phyloP scores from a whole-genome alignment of 2,888 invertebrate genomes.

The Sinotaia quadrata region DNA sequence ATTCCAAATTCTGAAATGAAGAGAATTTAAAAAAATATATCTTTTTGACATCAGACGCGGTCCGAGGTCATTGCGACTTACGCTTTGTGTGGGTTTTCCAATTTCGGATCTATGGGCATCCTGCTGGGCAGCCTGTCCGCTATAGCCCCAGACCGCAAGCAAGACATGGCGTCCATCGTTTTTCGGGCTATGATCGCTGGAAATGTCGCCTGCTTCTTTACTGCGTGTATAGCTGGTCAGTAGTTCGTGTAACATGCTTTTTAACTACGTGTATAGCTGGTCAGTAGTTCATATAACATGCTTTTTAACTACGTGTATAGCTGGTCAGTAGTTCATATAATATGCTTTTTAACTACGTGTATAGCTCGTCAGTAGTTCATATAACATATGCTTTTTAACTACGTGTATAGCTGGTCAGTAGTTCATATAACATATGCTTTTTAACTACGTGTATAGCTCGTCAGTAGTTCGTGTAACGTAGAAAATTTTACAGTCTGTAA shows the following conservation, averaged over 20 bases:
- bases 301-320: slow-evolving; percentile 49
- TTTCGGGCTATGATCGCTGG: slow-evolving; percentile 69
- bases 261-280: slow-evolving; percentile 36
- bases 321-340: slow-evolving; percentile 47
- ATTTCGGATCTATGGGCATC: slow-evolving; percentile 66
- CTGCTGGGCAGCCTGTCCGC: slow-evolving; percentile 57
- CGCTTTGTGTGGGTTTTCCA: slow-evolving; percentile 67
- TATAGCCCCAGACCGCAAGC: slow-evolving; percentile 55
- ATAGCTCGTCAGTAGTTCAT: slow-evolving; percentile 18
- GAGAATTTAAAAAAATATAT: too few relatives aligned
- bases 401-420: slow-evolving; percentile 20
- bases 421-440: slow-evolving; percentile 69
- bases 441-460: slow-evolving; percentile 36
- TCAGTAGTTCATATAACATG: slow-evolving; percentile 61
- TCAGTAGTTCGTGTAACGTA: slow-evolving; percentile 61
- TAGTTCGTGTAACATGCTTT: slow-evolving; percentile 68
- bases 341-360: slow-evolving; percentile 59
- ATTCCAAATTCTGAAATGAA: too few relatives aligned
- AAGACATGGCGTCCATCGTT: slow-evolving; percentile 52
- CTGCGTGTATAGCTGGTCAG: slow-evolving; percentile 21
- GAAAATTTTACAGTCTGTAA: slow-evolving; percentile 47
- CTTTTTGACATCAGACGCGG: slow-evolving; percentile 49
- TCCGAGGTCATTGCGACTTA: slow-evolving; percentile 65
- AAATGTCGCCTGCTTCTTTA: slow-evolving; percentile 68
- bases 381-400: slow-evolving; percentile 66